A percentile compares a stretch with the other conserved stretches of the same genome.
Evolutionary conservation across 2,113 vertebrate species (phyloP).

Genomic region (Hemibagrus wyckioides): DNA sequence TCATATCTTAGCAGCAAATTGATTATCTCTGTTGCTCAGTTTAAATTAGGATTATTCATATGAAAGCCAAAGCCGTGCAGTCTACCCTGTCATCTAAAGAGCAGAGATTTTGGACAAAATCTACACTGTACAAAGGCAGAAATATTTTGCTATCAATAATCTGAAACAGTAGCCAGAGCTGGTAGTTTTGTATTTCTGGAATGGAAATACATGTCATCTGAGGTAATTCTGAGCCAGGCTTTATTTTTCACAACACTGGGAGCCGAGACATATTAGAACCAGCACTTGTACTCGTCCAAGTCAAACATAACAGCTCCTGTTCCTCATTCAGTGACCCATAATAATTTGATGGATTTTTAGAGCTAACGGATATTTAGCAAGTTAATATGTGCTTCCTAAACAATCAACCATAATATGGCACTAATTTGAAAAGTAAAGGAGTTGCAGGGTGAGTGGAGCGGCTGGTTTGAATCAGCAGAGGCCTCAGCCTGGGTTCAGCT

Average conservation of each 20-base stretch:
- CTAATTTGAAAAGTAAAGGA: constrained; percentile 58
- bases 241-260: constrained; percentile 2
- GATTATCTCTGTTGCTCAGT: neutral
- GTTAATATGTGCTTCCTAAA: constrained; percentile 56
- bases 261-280: constrained; percentile 25
- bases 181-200: constrained; percentile 4
- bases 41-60: neutral
- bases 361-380: constrained; percentile 51
- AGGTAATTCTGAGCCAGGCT: constrained; percentile 4
- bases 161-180: neutral
- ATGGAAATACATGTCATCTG: constrained; percentile 16
- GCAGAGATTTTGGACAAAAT: neutral
- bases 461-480: constrained; percentile 75
- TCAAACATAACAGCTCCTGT: constrained; percentile 36
- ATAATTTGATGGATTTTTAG: constrained; percentile 51
- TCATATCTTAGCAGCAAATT: neutral
- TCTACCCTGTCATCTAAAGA: neutral
- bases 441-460: constrained; percentile 64
- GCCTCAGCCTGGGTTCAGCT: constrained; percentile 66
- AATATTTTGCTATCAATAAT: constrained; percentile 21
- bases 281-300: neutral
- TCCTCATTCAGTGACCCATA: constrained; percentile 48
- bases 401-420: constrained; percentile 48
- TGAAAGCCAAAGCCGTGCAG: neutral
- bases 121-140: neutral